phyloP scores from a whole-genome alignment of 2,888 invertebrate species.

The Amaurobius ferox region DNA sequence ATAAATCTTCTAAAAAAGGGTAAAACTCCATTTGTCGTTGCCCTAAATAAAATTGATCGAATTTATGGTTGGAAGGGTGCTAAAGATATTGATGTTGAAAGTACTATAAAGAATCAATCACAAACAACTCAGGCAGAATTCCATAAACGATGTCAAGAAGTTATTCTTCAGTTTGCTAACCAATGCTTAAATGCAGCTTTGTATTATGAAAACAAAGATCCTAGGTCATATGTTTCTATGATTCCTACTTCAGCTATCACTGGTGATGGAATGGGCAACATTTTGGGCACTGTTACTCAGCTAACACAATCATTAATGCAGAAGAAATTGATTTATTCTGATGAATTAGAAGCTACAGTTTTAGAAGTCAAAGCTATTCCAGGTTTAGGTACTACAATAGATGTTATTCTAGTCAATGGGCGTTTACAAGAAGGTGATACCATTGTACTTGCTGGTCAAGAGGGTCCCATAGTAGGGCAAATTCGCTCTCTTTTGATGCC shows the following conservation, averaged over 20 bases:
- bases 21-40: constrained; percentile 98
- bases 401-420: constrained; percentile 98
- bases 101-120: constrained; percentile 91
- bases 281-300: constrained; percentile 93
- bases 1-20: constrained; percentile 93
- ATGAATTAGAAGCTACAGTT: constrained; percentile 87
- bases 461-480: constrained; percentile 98
- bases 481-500: constrained; percentile 98
- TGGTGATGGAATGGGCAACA: constrained; percentile 99
- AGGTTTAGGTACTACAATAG: constrained; percentile 98
- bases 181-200: constrained; percentile 96
- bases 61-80: constrained; percentile 91
- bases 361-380: constrained; percentile 89
- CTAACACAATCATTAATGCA: constrained; percentile 93
- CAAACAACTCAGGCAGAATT: constrained; percentile 94
- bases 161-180: constrained; percentile 95
- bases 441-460: constrained; percentile 96
- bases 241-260: constrained; percentile 98
- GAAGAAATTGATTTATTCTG: constrained; percentile 92
- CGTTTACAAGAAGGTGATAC: constrained; percentile 94
- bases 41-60: constrained; percentile 90
- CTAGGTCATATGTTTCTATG: constrained; percentile 93
- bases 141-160: constrained; percentile 90
- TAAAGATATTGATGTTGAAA: constrained; percentile 91
- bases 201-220: constrained; percentile 96